Evolutionary conservation across 2,797 vertebrate genomes (phyloP).

Genomic region (Rhinophrynus dorsalis): DNA sequence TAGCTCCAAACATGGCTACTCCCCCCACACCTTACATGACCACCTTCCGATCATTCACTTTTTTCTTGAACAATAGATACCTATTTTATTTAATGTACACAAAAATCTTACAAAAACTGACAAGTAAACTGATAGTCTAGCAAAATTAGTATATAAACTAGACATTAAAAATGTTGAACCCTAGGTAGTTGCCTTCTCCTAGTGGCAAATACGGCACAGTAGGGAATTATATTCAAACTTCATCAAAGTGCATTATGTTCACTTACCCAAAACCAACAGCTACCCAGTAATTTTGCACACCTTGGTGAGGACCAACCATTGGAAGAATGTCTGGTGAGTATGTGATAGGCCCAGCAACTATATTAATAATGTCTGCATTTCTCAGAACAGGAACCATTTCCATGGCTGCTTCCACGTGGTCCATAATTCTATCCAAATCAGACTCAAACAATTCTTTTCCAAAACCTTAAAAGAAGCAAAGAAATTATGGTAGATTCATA

Average conservation of each 20-base stretch:
- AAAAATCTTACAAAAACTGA: too few species aligned
- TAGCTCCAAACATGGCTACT: too few species aligned
- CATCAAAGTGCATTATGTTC: conserved; percentile 1
- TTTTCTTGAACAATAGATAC: too few species aligned
- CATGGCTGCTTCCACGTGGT: conserved; percentile 91
- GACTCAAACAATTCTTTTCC: conserved; percentile 97
- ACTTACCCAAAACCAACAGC: conserved; percentile 92
- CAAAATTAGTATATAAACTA: too few species aligned
- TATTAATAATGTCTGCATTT: conserved; percentile 88
- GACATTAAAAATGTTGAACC: too few species aligned
- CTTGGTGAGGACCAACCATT: conserved; percentile 91
- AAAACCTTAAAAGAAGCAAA: conserved; percentile 76
- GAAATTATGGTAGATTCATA: background rate
- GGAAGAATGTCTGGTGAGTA: conserved; percentile 95
- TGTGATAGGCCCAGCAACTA: conserved; percentile 92
- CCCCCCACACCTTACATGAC: too few species aligned
- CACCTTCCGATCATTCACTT: too few species aligned
- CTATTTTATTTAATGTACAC: too few species aligned
- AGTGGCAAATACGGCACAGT: too few species aligned
- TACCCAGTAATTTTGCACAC: conserved; percentile 91
- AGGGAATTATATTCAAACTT: too few species aligned
- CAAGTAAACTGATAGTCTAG: too few species aligned
- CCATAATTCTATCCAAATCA: conserved; percentile 95
- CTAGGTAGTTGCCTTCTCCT: too few species aligned
- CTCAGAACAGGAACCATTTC: conserved; percentile 91